Evolutionary conservation across 1,140 invertebrate genomes (phyloP).

Genomic region (Fragariocoptes setiger): DNA sequence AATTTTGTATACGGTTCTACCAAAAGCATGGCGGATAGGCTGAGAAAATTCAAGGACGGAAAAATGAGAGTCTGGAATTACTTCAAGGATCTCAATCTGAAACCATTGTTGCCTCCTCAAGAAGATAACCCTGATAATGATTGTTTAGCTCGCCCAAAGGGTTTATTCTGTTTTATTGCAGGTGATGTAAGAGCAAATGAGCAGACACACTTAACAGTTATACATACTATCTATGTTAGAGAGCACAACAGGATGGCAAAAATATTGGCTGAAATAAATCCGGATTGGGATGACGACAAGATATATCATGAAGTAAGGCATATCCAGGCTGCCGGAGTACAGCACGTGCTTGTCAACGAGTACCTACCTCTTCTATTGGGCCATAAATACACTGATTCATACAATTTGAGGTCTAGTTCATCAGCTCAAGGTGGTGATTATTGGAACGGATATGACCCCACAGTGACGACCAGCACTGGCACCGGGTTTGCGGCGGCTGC

Average conservation of each 20-base stretch:
- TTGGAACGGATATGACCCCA: slow-evolving; percentile 16
- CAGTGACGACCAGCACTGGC: slow-evolving; percentile 7
- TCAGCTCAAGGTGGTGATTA: slow-evolving; percentile 9
- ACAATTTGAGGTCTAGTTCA: slow-evolving; percentile 10
- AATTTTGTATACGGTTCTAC: slow-evolving; percentile 23
- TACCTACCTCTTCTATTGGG: slow-evolving; percentile 21
- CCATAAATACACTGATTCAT: slow-evolving; percentile 6
- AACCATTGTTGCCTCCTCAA: slow-evolving; percentile 52
- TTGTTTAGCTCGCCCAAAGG: slow-evolving; percentile 33
- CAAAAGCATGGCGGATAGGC: slow-evolving; percentile 15
- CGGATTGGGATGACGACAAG: slow-evolving; percentile 21
- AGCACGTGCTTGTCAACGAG: slow-evolving; percentile 20
- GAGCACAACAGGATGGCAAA: slow-evolving; percentile 32
- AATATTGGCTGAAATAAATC: slow-evolving; percentile 29
- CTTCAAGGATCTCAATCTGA: slow-evolving; percentile 49
- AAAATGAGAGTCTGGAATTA: slow-evolving; percentile 6
- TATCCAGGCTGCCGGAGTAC: slow-evolving; percentile 19
- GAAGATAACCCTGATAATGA: slow-evolving; percentile 61
- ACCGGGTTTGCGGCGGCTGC: slow-evolving; percentile 18
- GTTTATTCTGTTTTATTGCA: slow-evolving; percentile 34
- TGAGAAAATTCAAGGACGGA: slow-evolving; percentile 16
- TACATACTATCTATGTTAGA: slow-evolving; percentile 21
- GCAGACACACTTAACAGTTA: slow-evolving; percentile 18
- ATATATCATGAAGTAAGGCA: slow-evolving; percentile 21
- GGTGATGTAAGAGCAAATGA: slow-evolving; percentile 22